These are phyloP conservation scores for Napeogenes sylphis DNA, from an alignment of 2,888 invertebrate species.

Conservation along the genomic window DNA sequence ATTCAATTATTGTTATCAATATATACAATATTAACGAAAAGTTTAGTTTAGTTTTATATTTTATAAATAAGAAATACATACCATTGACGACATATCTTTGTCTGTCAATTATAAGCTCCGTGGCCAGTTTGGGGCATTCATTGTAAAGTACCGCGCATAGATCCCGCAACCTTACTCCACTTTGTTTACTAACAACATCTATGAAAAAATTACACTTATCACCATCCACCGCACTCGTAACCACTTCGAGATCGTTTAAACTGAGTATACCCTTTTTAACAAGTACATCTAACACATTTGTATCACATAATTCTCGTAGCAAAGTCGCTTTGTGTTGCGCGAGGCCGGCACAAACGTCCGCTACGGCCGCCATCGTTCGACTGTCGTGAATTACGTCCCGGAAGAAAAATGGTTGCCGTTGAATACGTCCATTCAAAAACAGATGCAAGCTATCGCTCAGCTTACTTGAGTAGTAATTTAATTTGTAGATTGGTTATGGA, in stretches of 20 bases:
- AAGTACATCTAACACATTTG: slow-evolving; percentile 79
- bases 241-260: slow-evolving; percentile 78
- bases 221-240: slow-evolving; percentile 64
- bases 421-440: slow-evolving; percentile 43
- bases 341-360: slow-evolving; percentile 78
- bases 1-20: too few species aligned
- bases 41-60: neutral
- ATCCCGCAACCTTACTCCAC: slow-evolving; percentile 78
- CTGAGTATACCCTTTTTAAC: slow-evolving; percentile 81
- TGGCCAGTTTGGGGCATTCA: slow-evolving; percentile 80
- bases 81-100: slow-evolving; percentile 71
- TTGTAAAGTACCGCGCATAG: slow-evolving; percentile 79
- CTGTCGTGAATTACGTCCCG: slow-evolving; percentile 35
- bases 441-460: slow-evolving; percentile 37
- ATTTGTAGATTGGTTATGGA: slow-evolving; percentile 11
- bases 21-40: too few species aligned
- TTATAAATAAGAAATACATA: slow-evolving; percentile 38
- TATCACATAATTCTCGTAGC: slow-evolving; percentile 79
- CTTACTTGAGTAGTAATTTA: slow-evolving; percentile 17
- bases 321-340: slow-evolving; percentile 80
- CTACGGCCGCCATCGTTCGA: slow-evolving; percentile 73
- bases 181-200: slow-evolving; percentile 80
- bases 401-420: slow-evolving; percentile 36
- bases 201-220: slow-evolving; percentile 79
- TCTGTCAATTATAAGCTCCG: slow-evolving; percentile 79